Base-by-base conservation (phyloP, 1,140 invertebrate genomes). In the Cyrtorhinus lividipennis region DNA sequence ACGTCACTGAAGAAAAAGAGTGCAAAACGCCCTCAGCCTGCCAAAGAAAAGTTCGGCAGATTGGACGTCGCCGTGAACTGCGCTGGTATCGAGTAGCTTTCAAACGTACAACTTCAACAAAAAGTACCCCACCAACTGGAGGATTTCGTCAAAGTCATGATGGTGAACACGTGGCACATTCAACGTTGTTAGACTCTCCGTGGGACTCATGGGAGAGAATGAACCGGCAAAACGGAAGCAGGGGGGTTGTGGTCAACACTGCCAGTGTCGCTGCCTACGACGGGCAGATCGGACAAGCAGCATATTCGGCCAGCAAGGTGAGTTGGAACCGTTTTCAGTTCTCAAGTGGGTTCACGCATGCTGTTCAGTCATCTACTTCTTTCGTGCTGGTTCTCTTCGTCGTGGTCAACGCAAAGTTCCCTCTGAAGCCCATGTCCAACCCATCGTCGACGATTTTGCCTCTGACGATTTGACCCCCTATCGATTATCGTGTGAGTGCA, bases 191-290 rank as follows among this genome's bases (percentile, higher is more conserved):
- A 79, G 95, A 26, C 75, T 96, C 24, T 76, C 86, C 0, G 84
- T 79, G 5, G 86, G 84, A 0, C 62, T 94, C 24, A 93, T 99
- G 69, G 84, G 82, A 10, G 78, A 90, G 68, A 97, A 98, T 73
- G 75, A 81, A 57, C 86, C 90, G 1, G 82, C 94, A 73, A 44
- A 82, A 91, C 75, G 89, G 88, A 0, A 84, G 93, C 70, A 79
- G 91, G 58, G 96, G 96, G 24, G 90, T 97, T 1, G 82, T 99
- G 22, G 79, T 99, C 0, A 99, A 98, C 71, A 98, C 95, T 2
- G 88, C 95, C 0, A 95, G 92, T 71, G 81, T 97, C 25, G 93
- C 95, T 25, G 96, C 95, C 12, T 98, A 79, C 74, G 95, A 99
- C 70, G 96, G 95, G 26, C 94, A 98, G 77, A 88, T 88, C 62